Percentiles rank a stretch among this genome's conserved stretches.
These are phyloP conservation scores for Limanda limanda DNA, from an alignment of 2,113 vertebrate species.

Conservation along the genomic window DNA sequence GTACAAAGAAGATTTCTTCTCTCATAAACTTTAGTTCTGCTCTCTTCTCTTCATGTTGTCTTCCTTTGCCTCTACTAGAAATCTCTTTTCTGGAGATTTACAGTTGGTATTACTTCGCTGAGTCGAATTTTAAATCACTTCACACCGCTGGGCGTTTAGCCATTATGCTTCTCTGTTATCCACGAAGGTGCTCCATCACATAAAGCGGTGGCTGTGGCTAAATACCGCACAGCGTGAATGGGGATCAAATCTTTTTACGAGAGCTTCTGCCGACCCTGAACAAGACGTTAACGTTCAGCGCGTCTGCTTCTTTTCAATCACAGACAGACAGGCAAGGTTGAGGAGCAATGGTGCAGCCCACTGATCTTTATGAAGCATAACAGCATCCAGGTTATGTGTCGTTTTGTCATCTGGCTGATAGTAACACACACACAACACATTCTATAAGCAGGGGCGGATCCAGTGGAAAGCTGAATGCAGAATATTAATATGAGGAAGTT, in stretches of 20 bases:
- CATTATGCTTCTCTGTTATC: constrained; percentile 37
- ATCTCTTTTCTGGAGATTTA: neutral
- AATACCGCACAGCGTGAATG: constrained; percentile 16
- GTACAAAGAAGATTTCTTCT: constrained; percentile 2
- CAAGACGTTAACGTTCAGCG: constrained; percentile 3
- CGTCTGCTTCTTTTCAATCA: neutral
- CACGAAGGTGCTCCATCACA: constrained; percentile 42
- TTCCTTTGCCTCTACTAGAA: constrained; percentile 7
- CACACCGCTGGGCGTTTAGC: constrained; percentile 12
- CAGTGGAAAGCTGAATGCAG: neutral
- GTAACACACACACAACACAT: too few relatives aligned
- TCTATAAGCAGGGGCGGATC: too few relatives aligned
- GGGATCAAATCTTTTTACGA: constrained; percentile 25
- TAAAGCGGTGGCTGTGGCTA: constrained; percentile 16
- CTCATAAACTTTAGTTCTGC: neutral
- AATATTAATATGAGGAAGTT: neutral
- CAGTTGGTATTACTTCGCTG: constrained; percentile 16
- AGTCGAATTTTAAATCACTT: constrained; percentile 42
- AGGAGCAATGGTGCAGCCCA: neutral
- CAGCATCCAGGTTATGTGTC: neutral
- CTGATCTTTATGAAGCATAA: neutral
- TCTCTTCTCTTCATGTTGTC: neutral
- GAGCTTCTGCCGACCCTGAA: constrained; percentile 27
- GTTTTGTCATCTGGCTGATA: neutral
- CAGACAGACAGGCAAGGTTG: neutral